These are phyloP conservation scores for Lepidurus couesii DNA, from an alignment of 1,140 invertebrate genomes.

Conservation along the genomic window DNA sequence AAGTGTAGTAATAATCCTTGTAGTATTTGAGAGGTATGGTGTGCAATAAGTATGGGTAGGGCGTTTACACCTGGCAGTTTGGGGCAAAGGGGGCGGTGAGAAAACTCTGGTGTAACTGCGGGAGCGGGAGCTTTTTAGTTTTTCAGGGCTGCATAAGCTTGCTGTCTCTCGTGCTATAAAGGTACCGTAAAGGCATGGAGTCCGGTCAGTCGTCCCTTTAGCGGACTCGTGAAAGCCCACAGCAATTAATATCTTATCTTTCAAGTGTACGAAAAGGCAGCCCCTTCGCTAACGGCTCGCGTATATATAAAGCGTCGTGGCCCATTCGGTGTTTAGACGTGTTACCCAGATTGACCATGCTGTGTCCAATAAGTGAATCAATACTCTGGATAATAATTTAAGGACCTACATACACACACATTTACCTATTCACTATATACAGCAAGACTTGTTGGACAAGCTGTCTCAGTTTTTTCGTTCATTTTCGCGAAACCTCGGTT, in stretches of 20 bases:
- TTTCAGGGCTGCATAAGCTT: neutral
- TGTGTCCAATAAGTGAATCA: slow-evolving; percentile 1
- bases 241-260: neutral
- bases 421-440: neutral
- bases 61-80: slow-evolving; percentile 18
- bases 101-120: neutral
- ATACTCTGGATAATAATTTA: neutral
- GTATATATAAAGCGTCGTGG: too few species aligned
- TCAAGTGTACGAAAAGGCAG: too few species aligned
- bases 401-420: neutral
- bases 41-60: slow-evolving; percentile 2
- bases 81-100: slow-evolving; percentile 5
- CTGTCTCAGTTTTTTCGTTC: too few species aligned
- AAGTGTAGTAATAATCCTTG: neutral
- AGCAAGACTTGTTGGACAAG: neutral
- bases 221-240: neutral
- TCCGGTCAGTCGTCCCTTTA: slow-evolving; percentile 20
- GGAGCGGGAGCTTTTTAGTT: neutral
- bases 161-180: slow-evolving; percentile 13
- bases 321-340: neutral
- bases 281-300: too few species aligned
- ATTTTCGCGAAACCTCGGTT: too few species aligned
- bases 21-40: neutral
- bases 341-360: neutral
- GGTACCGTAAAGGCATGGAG: slow-evolving; percentile 17